Conservation (phyloP, 1,140 invertebrate genomes). For the Melipona quadrifasciata region DNA sequence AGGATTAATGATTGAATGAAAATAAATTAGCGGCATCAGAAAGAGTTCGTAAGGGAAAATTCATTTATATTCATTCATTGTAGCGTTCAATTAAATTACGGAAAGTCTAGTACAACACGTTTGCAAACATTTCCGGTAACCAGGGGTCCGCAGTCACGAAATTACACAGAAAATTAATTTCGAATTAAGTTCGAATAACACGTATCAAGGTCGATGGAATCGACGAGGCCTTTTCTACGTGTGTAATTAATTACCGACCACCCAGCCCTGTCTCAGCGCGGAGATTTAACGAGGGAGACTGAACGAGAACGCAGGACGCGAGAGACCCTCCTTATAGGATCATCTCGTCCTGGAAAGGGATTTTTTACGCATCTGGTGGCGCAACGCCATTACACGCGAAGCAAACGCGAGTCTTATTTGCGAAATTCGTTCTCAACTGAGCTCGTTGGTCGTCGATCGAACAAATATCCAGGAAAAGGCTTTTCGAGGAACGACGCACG, state of each 20-base stretch:
- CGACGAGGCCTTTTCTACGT: neutral
- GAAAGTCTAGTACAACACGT: too few relatives aligned
- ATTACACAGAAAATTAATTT: neutral
- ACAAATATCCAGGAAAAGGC: neutral
- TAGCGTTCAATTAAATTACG: too few relatives aligned
- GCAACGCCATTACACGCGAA: neutral
- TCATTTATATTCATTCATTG: too few relatives aligned
- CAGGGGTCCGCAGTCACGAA: neutral
- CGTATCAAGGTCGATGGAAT: neutral
- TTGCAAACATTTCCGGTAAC: neutral
- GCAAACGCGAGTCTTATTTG: neutral
- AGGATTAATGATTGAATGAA: too few relatives aligned
- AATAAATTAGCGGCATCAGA: too few relatives aligned
- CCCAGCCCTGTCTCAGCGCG: neutral
- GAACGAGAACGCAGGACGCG: neutral
- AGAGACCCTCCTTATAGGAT: too few relatives aligned
- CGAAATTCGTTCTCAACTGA: neutral
- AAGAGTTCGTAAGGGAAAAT: too few relatives aligned
- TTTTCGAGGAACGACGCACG: neutral
- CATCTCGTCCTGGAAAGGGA: neutral
- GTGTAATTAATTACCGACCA: neutral
- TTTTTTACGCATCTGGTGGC: neutral
- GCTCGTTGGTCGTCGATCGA: neutral
- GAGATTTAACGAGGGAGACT: neutral
- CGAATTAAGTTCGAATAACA: neutral